Evolutionary conservation across 2,113 vertebrate genomes (phyloP), one percentile per base, ranked within the genome.

Genomic region (Salvelinus namaycush): DNA sequence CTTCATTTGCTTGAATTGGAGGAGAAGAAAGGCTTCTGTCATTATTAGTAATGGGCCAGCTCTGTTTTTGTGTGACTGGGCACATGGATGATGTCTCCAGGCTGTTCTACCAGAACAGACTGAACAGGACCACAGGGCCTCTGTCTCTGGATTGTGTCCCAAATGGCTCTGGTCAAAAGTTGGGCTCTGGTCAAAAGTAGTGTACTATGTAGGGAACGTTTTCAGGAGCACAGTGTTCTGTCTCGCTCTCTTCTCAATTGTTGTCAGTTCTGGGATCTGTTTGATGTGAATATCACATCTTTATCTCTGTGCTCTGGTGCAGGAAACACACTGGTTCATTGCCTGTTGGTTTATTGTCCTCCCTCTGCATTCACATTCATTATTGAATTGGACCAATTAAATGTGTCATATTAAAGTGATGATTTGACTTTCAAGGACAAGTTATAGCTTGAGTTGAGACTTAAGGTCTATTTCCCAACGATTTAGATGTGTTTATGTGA

Each of bases 21-120:
- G 34, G 66, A 81, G 76, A 78, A 76, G 68, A 60, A 77, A 76
- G 76, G 68, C 54, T 72, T 82, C 68, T 66, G 77, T 75, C 65
- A 8, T 76, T 22, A 26, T 64, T 26, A 34, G 48, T 72, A 13
- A 29, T 65, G 57, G 73, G 29, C 1, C 14, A 24, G 71, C 74
- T 85, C 75, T 72, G 39, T 44, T 76, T 75, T 70, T 73, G 48
- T 69, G 81, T 74, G 59, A 16, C 73, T 76, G 70, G 60, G 65
- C 57, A 72, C 9, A 44, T 11, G 39, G 9, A 44, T 11, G 39
- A 44, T 49, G 27, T 65, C 27, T 70, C 51, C 51, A 18, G 16
- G 51, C 51, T 78, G 51, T 78, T 27, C 54, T 16, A 24, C 1
- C 49, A 51, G n/a, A n/a, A 29, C 18, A 16, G n/a, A 27, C 24